phyloP scores from a whole-genome alignment of 2,888 invertebrate genomes.

The Augiades crinisus region DNA sequence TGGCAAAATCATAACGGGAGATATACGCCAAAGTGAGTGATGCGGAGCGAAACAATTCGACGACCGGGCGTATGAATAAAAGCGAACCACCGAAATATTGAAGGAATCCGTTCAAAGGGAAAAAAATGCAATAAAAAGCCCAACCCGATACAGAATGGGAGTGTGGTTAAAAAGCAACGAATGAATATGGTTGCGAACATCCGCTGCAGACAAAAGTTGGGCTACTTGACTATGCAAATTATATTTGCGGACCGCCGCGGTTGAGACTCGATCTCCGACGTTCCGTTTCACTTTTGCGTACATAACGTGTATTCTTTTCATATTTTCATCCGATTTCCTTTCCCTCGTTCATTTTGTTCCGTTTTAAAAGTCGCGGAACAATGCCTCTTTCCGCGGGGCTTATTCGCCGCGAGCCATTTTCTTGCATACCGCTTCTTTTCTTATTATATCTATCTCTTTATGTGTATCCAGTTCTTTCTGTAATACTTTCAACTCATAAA shows the following conservation, averaged over 20 bases:
- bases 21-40: constrained; percentile 54
- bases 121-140: constrained; percentile 78
- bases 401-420: constrained; percentile 77
- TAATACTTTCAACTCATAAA: constrained; percentile 80
- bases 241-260: constrained; percentile 80
- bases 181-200: constrained; percentile 79
- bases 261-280: constrained; percentile 75
- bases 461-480: constrained; percentile 77
- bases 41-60: constrained; percentile 76
- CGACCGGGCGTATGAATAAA: constrained; percentile 76
- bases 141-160: constrained; percentile 71
- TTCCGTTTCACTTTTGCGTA: constrained; percentile 78
- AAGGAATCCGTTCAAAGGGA: constrained; percentile 80
- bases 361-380: constrained; percentile 78
- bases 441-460: constrained; percentile 73
- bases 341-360: constrained; percentile 78
- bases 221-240: constrained; percentile 82
- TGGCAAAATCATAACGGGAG: constrained; percentile 36
- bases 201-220: constrained; percentile 78
- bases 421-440: constrained; percentile 72
- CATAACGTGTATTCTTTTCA: constrained; percentile 79
- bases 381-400: constrained; percentile 73
- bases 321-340: constrained; percentile 81
- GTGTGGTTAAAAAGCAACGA: constrained; percentile 79
- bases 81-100: constrained; percentile 79